Conservation (phyloP, 2,113 vertebrate genomes). For the Crotalus viridis region DNA sequence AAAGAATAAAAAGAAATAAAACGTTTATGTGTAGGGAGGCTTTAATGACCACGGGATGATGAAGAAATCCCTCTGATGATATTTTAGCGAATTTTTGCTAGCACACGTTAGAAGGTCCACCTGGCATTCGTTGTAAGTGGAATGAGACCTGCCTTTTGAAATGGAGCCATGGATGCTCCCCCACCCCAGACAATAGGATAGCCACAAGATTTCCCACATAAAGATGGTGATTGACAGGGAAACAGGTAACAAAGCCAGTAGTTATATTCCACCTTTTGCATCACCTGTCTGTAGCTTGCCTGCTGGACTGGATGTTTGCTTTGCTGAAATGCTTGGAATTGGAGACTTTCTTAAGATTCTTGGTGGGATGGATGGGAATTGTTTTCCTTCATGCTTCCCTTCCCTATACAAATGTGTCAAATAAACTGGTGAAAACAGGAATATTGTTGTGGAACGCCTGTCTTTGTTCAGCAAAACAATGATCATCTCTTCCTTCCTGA, state of each 20-base stretch:
- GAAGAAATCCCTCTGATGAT: not conserved
- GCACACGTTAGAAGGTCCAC: not conserved
- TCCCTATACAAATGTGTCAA: conserved; percentile 11
- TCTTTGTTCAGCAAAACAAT: not conserved
- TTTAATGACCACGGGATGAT: not conserved
- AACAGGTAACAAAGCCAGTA: not conserved
- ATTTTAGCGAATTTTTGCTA: not conserved
- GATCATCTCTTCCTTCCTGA: not conserved
- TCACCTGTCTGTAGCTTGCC: not conserved
- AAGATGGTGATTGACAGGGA: not conserved
- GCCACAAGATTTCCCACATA: not conserved
- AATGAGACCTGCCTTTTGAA: not conserved
- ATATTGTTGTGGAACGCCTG: not conserved
- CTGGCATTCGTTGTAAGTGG: not conserved
- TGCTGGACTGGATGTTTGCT: conserved; percentile 14
- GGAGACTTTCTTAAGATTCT: conserved; percentile 3
- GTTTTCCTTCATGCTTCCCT: not conserved
- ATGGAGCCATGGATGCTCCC: not conserved
- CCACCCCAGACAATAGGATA: not conserved
- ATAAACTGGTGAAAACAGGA: conserved; percentile 24
- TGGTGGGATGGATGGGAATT: not conserved
- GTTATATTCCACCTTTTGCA: not conserved
- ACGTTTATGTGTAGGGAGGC: not conserved
- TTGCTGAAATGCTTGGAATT: conserved; percentile 12
- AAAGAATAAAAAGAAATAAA: not conserved